Evolutionary conservation across 1,140 invertebrate species (phyloP).

Genomic region (Caenorhabditis remanei): DNA sequence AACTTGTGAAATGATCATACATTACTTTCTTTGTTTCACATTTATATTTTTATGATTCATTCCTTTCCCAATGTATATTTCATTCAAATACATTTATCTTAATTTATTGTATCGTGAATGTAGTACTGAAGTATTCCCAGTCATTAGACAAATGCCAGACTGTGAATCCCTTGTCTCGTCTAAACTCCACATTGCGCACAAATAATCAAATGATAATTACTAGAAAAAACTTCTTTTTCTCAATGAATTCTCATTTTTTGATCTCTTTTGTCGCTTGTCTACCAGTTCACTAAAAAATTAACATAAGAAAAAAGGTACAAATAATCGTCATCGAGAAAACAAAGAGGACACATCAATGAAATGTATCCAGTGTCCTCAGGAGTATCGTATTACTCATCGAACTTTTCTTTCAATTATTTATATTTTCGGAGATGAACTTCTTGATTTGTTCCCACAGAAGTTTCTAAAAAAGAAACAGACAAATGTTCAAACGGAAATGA

Average conservation of each 20-base stretch:
- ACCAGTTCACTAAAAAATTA: neutral
- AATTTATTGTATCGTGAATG: too few relatives aligned
- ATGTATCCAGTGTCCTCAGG: slow-evolving; percentile 47
- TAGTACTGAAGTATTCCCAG: too few relatives aligned
- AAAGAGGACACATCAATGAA: slow-evolving; percentile 33
- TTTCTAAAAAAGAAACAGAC: neutral
- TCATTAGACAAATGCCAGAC: too few relatives aligned
- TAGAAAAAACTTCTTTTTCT: too few relatives aligned
- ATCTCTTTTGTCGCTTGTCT: neutral
- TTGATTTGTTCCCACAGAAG: neutral
- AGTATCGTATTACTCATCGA: slow-evolving; percentile 37
- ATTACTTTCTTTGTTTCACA: too few relatives aligned
- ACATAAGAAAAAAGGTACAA: neutral
- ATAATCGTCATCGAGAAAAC: slow-evolving; percentile 46
- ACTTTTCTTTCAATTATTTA: slow-evolving; percentile 27
- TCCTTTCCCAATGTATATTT: too few relatives aligned
- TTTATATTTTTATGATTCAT: too few relatives aligned
- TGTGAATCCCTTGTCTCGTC: too few relatives aligned
- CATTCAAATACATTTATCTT: too few relatives aligned
- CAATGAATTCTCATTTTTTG: neutral
- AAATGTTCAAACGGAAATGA: neutral
- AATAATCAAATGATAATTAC: too few relatives aligned
- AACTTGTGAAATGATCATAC: too few relatives aligned
- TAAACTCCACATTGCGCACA: too few relatives aligned
- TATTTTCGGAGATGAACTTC: slow-evolving; percentile 10